Conservation (phyloP, 2,113 vertebrate genomes). For the Illadopsis cleaveri region DNA sequence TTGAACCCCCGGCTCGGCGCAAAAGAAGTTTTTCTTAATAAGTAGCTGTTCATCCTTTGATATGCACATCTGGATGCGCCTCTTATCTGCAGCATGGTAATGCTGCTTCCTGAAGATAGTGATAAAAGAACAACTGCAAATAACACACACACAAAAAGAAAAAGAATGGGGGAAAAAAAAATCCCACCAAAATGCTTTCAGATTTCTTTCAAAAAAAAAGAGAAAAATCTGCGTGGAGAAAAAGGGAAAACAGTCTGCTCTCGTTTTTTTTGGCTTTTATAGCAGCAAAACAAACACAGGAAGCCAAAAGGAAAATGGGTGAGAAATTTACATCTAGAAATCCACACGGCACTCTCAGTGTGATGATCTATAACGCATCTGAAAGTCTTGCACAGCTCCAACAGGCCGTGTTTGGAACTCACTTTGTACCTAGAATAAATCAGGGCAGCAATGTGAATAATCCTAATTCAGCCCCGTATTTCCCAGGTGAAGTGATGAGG, state of each 20-base stretch:
- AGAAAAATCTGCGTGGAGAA: background rate
- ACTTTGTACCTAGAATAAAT: background rate
- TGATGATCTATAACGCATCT: background rate
- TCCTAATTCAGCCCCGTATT: background rate
- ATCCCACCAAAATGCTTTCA: background rate
- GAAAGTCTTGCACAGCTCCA: background rate
- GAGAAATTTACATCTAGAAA: background rate
- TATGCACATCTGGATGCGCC: conserved; percentile 78
- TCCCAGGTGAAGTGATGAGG: background rate
- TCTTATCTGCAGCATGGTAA: conserved; percentile 79
- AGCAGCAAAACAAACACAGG: background rate
- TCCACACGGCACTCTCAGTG: background rate
- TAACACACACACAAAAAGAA: conserved; percentile 32
- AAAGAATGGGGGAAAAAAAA: background rate
- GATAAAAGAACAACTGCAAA: conserved; percentile 81
- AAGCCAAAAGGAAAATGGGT: background rate
- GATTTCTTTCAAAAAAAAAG: conserved; percentile 21
- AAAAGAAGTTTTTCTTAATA: conserved; percentile 81
- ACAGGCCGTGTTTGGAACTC: background rate
- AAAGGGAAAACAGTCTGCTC: background rate
- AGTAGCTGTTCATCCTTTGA: conserved; percentile 80
- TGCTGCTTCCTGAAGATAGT: conserved; percentile 78
- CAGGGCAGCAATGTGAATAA: background rate
- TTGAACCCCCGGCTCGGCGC: conserved; percentile 68
- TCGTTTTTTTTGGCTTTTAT: background rate